phyloP scores from a whole-genome alignment of 2,113 vertebrate species.

The Hyla sarda region DNA sequence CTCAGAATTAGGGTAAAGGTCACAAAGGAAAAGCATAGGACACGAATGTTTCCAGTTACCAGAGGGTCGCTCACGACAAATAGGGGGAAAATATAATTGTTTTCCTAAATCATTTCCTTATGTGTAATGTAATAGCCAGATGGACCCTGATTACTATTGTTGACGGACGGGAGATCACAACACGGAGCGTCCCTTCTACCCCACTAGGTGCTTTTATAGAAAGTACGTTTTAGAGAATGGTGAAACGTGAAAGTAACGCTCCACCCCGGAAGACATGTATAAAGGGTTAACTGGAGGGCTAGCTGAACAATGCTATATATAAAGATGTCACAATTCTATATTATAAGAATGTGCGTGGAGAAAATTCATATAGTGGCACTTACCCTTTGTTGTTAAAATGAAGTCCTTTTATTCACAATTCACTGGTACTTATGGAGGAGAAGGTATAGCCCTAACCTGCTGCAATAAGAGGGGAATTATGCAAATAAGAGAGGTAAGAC shows the following conservation, averaged over 20 bases:
- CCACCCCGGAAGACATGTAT: no score
- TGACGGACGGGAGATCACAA: not conserved
- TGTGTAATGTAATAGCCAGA: not conserved
- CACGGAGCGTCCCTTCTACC: not conserved
- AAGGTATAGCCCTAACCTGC: no score
- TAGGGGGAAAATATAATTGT: not conserved
- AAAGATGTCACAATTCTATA: no score
- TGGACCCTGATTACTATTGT: not conserved
- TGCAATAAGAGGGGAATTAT: no score
- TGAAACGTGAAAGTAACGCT: not conserved
- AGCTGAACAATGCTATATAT: no score
- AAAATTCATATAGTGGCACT: no score
- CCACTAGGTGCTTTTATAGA: not conserved
- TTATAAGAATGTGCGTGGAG: no score
- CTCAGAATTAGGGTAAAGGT: slow-evolving; percentile 12
- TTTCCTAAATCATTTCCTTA: slow-evolving; percentile 16
- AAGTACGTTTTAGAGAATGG: not conserved
- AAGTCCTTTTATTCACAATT: no score
- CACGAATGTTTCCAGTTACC: slow-evolving; percentile 43
- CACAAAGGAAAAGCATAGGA: slow-evolving; percentile 55
- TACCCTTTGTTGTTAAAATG: no score
- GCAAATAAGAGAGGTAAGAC: no score
- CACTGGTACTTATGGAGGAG: no score
- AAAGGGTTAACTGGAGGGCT: no score
- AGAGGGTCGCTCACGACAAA: not conserved